Base-by-base conservation (phyloP, 2,797 vertebrate species). In the Mionectes olivaceus region DNA sequence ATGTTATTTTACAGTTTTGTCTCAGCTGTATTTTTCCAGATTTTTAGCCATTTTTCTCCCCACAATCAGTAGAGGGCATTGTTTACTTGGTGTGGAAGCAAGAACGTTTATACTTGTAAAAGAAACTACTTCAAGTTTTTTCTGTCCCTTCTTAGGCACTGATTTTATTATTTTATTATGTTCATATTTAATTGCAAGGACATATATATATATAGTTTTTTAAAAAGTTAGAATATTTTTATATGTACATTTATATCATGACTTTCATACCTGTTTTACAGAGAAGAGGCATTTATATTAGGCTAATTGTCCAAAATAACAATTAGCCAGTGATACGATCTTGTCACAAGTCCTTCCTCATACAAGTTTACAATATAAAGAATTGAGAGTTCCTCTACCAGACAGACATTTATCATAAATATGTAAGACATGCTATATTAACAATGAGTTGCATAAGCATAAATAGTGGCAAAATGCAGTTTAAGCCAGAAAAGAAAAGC, bases 31-130 rank as follows among this genome's bases (percentile, higher is more conserved):
- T 18, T 75, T 52, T 61, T 65, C 4, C 15, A 47, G 8, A 18
- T 28, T 64, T 86, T 68, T 15, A 68, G 21, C 9, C 19, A 5
- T 65, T 92, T 90, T 91, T 46, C 52, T 71, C 27, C 24, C 49
- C 55, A 57, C 24, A 43, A 24, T 82, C 77, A 93, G 50, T 49
- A 96, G 89, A 94, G 83, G 55, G 70, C 89, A 89, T 75, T 57
- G 30, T 50, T 92, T n/a, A 52, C 39, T 55, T 4, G 7, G 27
- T 44, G 83, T 68, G 33, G 19, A 78, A 70, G 41, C 70, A 79
- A 57, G 5, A 3, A 14, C 41, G 3, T 37, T 57, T 39, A 5
- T 39, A 24, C 3, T 30, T 50, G 6, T 18, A 24, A 46, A 8
- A 13, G 15, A 74, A 16, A 11, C 9, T 28, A 28, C 17, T 39